Base-by-base conservation (phyloP, 2,113 vertebrate genomes). In the Paralichthys olivaceus region DNA sequence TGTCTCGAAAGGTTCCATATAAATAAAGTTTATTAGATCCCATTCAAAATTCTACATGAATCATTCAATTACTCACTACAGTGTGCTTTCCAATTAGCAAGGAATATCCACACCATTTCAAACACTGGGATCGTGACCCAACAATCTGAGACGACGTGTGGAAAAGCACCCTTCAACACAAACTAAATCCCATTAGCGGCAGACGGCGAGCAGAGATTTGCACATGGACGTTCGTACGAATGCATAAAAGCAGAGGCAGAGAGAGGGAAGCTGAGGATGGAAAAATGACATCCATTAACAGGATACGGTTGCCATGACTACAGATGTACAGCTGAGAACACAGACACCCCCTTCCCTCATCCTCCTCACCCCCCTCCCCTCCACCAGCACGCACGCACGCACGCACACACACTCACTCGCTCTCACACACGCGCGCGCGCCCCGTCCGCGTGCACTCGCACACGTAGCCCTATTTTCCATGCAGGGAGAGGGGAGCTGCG, bases 271-370 rank as follows among this genome's bases (percentile, higher is more conserved):
- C 84, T 84, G 77, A 90, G 81, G 69, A 89, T 84, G 70, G 86
- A 83, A 89, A 89, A 84, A 91, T 91, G 79, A 89, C 91, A 92
- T 84, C 92, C 92, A 93, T 93, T 94, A 94, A 93, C 91, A 89
- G 90, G 92, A 92, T 91, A 85, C 71, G 93, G 94, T 94, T 94
- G 89, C 94, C 92, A 94, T 94, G 92, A 91, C 92, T 90, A 93
- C 92, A 94, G 91, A 93, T 93, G 92, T 92, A 91, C 91, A 92
- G 92, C 92, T 93, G 87, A 92, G 90, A 93, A 87, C 85, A 88
- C 86, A 90, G 84, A 87, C 86, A 80, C 80, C 81, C 65, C 72
- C 62, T 66, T 56, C 54, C 76, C 43, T 17, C 43, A 13, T 17
- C 43, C 74, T 64, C 69, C 65, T 32, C 67, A 15, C 72, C 55